Evolutionary conservation across 2,888 invertebrate genomes (phyloP).

Genomic region (Magallana nippona): DNA sequence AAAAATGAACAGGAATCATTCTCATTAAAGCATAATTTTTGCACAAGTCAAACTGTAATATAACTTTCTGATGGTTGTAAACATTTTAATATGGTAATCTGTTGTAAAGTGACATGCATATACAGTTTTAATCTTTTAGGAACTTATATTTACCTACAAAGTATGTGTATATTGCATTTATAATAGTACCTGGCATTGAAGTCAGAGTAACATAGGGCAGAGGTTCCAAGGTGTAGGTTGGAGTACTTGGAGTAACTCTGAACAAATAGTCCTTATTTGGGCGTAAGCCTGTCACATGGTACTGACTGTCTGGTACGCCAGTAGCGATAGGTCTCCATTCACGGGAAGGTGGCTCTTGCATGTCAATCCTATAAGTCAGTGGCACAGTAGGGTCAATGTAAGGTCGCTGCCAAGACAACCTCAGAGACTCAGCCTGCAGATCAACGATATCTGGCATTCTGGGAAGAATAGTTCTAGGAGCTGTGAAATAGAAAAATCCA

Average conservation of each 20-base stretch:
- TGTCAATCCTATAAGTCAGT: constrained; percentile 70
- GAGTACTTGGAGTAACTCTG: constrained; percentile 96
- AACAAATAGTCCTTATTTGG: constrained; percentile 92
- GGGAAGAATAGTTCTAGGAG: constrained; percentile 56
- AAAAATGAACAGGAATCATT: constrained; percentile 5
- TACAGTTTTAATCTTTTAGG: too few species aligned
- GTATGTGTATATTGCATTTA: too few species aligned
- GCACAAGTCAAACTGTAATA: too few species aligned
- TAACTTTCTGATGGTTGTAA: too few species aligned
- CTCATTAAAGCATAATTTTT: background rate
- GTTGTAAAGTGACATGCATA: too few species aligned
- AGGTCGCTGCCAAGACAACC: constrained; percentile 72
- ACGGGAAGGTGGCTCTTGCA: constrained; percentile 67
- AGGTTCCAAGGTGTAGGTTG: constrained; percentile 96
- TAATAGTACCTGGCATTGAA: constrained; percentile 67
- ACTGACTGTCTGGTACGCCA: constrained; percentile 67
- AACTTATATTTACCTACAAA: too few species aligned
- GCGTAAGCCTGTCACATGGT: constrained; percentile 67
- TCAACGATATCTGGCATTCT: constrained; percentile 62
- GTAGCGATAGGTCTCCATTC: constrained; percentile 82
- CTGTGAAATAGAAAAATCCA: constrained; percentile 41
- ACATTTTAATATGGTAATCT: too few species aligned
- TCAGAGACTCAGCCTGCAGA: constrained; percentile 64
- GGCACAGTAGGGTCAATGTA: constrained; percentile 60
- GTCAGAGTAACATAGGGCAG: constrained; percentile 84